These are phyloP conservation scores for Aplysina aerophoba DNA, from an alignment of 37 sponge, comb jelly and placozoan genomes.

Conservation along the genomic window DNA sequence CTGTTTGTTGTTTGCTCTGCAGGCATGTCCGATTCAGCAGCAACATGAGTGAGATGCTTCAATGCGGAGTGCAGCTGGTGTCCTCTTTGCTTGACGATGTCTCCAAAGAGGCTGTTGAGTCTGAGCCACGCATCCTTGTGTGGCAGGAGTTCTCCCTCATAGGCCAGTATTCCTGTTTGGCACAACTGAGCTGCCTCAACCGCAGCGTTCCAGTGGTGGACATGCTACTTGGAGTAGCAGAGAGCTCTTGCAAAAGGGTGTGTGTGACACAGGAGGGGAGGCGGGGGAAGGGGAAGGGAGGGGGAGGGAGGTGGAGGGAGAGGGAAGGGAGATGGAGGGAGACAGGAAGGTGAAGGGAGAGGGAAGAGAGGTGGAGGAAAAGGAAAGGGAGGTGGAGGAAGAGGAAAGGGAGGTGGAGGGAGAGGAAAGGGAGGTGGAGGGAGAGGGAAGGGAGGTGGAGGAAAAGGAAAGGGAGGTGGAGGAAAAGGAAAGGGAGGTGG, in stretches of 20 bases:
- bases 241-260: slow-evolving; percentile 13
- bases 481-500: no score
- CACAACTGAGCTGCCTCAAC: background rate
- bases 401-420: no score
- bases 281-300: no score
- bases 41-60: slow-evolving; percentile 9
- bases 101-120: background rate
- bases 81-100: background rate
- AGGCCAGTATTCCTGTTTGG: background rate
- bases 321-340: no score
- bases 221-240: slow-evolving; percentile 13
- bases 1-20: background rate
- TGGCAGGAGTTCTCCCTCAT: background rate
- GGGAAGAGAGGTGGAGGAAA: no score
- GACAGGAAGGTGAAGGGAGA: no score
- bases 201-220: background rate
- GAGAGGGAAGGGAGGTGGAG: no score
- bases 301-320: no score
- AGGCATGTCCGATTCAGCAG: slow-evolving; percentile 15
- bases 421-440: no score
- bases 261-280: background rate
- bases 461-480: no score
- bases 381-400: no score
- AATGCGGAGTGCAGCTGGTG: background rate
- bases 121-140: background rate